Evolutionary conservation across 2,797 vertebrate genomes (phyloP).

Genomic region (Champsocephalus gunnari): DNA sequence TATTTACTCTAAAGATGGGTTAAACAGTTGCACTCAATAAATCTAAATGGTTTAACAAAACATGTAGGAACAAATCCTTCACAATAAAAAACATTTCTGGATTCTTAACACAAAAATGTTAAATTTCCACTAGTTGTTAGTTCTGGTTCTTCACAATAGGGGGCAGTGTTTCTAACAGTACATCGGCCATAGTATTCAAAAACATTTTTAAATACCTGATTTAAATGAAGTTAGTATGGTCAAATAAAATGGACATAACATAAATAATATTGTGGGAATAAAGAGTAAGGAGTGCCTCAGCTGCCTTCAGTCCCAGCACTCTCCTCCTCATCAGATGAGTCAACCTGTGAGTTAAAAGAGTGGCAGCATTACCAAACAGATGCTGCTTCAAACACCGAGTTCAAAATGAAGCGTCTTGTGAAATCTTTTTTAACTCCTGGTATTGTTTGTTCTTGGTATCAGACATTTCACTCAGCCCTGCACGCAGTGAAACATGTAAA

Average conservation of each 20-base stretch:
- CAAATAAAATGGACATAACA: not conserved
- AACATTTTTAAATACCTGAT: no score
- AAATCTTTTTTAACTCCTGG: constrained; percentile 44
- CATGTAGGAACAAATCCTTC: not conserved
- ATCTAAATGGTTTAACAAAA: not conserved
- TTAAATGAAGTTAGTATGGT: not conserved
- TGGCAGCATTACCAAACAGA: constrained; percentile 17
- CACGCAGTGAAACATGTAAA: not conserved
- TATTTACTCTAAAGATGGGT: not conserved
- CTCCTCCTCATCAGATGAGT: constrained; percentile 40
- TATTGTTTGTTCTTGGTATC: constrained; percentile 21
- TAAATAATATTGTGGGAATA: not conserved
- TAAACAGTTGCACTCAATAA: no score
- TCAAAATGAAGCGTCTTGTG: constrained; percentile 39
- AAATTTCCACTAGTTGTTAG: not conserved
- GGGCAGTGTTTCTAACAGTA: constrained; percentile 4
- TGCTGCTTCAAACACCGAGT: constrained; percentile 18
- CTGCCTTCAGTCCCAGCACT: constrained; percentile 11
- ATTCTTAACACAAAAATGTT: not conserved
- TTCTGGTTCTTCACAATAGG: not conserved
- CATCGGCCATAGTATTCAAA: no score
- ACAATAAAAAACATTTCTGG: not conserved
- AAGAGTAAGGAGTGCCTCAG: not conserved
- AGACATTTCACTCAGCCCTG: constrained; percentile 7
- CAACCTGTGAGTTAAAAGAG: constrained; percentile 28